Evolutionary conservation across 2,888 invertebrate species (phyloP).

Genomic region (Sesia bembeciformis): DNA sequence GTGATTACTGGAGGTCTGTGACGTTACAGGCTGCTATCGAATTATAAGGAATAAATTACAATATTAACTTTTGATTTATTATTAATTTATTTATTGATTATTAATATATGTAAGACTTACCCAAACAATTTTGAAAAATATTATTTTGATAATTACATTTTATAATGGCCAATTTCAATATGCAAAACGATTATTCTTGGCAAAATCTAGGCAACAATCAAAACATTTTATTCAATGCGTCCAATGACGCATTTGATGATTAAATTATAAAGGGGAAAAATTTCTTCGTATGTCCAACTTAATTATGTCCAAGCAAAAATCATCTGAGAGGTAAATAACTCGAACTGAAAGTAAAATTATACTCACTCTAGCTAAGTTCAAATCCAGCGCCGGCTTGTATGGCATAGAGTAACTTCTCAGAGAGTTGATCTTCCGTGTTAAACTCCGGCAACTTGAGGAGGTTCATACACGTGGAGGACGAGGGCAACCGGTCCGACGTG

Average conservation of each 20-base stretch:
- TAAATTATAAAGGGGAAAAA: constrained; percentile 11
- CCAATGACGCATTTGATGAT: constrained; percentile 60
- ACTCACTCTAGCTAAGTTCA: constrained; percentile 83
- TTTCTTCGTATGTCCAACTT: too few relatives aligned
- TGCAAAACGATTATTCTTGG: constrained; percentile 60
- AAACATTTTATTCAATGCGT: constrained; percentile 65
- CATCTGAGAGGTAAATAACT: too few relatives aligned
- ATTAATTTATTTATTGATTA: too few relatives aligned
- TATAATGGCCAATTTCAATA: constrained; percentile 51
- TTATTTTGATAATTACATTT: too few relatives aligned
- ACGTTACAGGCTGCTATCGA: too few relatives aligned
- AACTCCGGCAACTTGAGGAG: constrained; percentile 96
- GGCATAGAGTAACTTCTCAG: constrained; percentile 91
- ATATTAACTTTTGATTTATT: too few relatives aligned
- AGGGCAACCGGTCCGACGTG: constrained; percentile 91
- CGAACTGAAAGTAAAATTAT: too few relatives aligned
- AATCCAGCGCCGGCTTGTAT: constrained; percentile 97
- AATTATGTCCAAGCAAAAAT: too few relatives aligned
- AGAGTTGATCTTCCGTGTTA: constrained; percentile 81
- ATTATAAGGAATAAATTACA: too few relatives aligned
- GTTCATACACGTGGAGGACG: constrained; percentile 99
- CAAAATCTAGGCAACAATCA: constrained; percentile 52
- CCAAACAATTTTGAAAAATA: too few relatives aligned
- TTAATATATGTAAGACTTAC: too few relatives aligned
- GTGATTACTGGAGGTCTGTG: too few relatives aligned